These are phyloP conservation scores for Rhabdophis nuchalis DNA, from an alignment of 2,797 vertebrate species.

Conservation along the genomic window DNA sequence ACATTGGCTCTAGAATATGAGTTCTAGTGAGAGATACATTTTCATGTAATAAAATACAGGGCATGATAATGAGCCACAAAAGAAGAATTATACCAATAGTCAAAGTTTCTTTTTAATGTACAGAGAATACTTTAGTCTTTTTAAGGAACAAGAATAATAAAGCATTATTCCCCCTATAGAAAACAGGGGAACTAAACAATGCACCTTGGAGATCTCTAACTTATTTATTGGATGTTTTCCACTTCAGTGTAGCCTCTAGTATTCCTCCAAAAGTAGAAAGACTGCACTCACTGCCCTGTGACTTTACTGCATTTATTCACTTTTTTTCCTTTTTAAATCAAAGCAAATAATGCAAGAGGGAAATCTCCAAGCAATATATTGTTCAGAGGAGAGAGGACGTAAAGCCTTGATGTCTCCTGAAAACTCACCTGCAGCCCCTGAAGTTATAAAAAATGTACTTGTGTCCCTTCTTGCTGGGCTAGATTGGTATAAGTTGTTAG, in stretches of 20 bases:
- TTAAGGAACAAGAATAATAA: background rate
- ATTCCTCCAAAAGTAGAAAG: conserved; percentile 4
- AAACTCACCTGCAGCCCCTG: conserved; percentile 38
- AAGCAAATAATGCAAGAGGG: conserved; percentile 10
- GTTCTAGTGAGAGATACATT: background rate
- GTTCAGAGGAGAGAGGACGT: conserved; percentile 7
- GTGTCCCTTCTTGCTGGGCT: conserved; percentile 20
- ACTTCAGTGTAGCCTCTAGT: background rate
- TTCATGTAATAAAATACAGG: background rate
- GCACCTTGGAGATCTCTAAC: background rate
- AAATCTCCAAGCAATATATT: conserved; percentile 28
- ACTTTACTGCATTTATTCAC: conserved; percentile 10
- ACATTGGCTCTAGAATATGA: background rate
- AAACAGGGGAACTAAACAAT: background rate
- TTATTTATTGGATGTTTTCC: background rate
- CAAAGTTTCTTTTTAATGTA: background rate
- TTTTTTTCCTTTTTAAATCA: background rate
- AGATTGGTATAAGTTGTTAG: conserved; percentile 37
- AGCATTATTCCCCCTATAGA: background rate
- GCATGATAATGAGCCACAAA: background rate
- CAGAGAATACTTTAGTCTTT: background rate
- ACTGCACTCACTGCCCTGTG: background rate
- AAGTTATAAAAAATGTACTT: conserved; percentile 43
- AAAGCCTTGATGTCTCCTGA: conserved; percentile 5
- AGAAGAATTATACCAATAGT: background rate